Conservation (phyloP, 2,797 vertebrate species). For the Sandelia bainsii region DNA sequence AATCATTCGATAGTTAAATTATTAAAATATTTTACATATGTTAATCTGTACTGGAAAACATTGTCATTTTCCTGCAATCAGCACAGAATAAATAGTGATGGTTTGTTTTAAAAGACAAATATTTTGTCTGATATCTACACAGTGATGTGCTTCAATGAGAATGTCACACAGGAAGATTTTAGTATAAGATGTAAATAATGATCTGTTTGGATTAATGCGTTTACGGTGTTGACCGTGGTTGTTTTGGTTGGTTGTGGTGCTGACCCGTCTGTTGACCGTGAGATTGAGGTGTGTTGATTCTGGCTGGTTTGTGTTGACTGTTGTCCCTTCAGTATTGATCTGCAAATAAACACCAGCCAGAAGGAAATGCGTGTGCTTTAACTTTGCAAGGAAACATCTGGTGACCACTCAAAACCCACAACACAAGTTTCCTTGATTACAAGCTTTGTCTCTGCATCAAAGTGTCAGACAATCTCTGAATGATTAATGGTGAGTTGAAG, state of each 20-base stretch:
- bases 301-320: constrained; percentile 72
- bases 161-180: not conserved
- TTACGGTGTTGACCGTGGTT: constrained; percentile 67
- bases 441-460: not conserved
- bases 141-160: not conserved
- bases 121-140: not conserved
- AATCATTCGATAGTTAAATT: not conserved
- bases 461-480: not conserved
- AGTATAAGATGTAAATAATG: constrained; percentile 37
- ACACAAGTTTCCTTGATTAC: constrained; percentile 5
- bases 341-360: constrained; percentile 71
- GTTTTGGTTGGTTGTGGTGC: constrained; percentile 46
- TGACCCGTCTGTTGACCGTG: constrained; percentile 60
- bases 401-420: constrained; percentile 25
- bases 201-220: constrained; percentile 30
- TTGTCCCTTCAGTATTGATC: constrained; percentile 72
- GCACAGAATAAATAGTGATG: not conserved
- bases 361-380: constrained; percentile 38
- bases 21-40: not conserved
- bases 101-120: not conserved
- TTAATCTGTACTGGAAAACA: not conserved
- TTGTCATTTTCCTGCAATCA: not conserved
- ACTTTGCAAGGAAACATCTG: constrained; percentile 70
- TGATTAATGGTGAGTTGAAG: not conserved
- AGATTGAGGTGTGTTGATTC: constrained; percentile 68